Evolutionary conservation across 2,888 invertebrate genomes (phyloP), one percentile per base, ranked within the genome.

Genomic region (Gymnosoma rotundatum): DNA sequence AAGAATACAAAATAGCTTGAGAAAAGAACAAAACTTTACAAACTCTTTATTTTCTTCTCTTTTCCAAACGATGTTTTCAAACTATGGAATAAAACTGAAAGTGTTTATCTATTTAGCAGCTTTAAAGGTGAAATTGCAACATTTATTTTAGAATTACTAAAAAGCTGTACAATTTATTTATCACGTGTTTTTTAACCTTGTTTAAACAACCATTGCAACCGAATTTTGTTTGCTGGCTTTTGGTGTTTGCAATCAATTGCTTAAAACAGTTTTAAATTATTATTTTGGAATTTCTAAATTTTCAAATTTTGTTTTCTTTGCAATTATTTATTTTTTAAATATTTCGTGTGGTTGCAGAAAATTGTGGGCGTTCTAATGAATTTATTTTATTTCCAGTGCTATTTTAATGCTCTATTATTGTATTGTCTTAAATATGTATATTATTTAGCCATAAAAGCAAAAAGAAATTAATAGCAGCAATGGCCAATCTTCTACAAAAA

Each of bases 341-440:
- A n/a, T 54, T 54, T 12, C 56, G 45, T 56, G 70, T 50, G 45
- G 48, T 78, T 78, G 54, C 18, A 45, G 21, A 25, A 20, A 72
- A 72, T 58, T 79, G 78, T 79, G 72, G 78, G 78, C 72, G 78
- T 73, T 60, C 25, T 61, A 16, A 36, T 38, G 20, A 52, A 72
- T 54, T 67, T 6, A n/a, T 42, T 42, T 25, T 58, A 42, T 54
- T 36, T 72, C 72, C 78, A 79, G 78, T 50, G 70, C 54, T 58
- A 72, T 56, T 78, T 72, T 78, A 64, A 64, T 78, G 70, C 20
- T 70, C 54, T 72, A 70, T 72, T 69, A 69, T 78, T 72, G 54
- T 72, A 45, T 38, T 38, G 58, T 25, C 4, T 25, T 25, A 25
- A 25, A 36, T n/a, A 54, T 36, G 64, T 50, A 54, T 52, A 32